Base-by-base conservation (phyloP, 2,113 vertebrate species). In the Forbesichthys agassizii region DNA sequence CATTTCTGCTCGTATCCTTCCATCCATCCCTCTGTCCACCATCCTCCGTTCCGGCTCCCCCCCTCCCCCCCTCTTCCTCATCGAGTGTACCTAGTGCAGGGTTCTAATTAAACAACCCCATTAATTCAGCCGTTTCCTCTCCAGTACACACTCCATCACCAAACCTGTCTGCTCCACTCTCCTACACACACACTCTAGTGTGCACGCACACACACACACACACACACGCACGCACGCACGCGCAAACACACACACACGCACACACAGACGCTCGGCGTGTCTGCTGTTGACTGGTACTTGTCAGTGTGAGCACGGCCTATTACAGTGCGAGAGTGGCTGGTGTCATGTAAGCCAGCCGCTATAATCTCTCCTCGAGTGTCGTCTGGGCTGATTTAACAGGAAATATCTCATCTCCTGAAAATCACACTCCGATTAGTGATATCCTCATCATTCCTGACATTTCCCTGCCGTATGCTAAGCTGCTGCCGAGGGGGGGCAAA, bases 81-180 rank as follows among this genome's bases (percentile, higher is more conserved):
- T 14, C 4, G 6, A 8, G 11, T 13, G 10, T 49, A 6, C 10
- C 9, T 13, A 18, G 27, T 18, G 27, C 61, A 27, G 13, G 33
- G n/a, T 67, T 9, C 64, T 81, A 75, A 84, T 81, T 71, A 81
- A 72, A 48, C 68, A 61, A 66, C 56, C 60, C 13, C 64, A 68
- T 61, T 77, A 68, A 81, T 83, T 83, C 81, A 61, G 27, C 65
- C n/a, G 51, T 61, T 75, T 77, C 67, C 62, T 56, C 54, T 68
- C 54, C 0, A 5, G 70, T 27, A 67, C 48, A 48, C 48, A 16
- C 64, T 75, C 59, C 61, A 73, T 64, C 72, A 84, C 73, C 1
- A 36, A 33, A 20, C 27, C 11, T 4, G n/a, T 51, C 46, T 46
- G 49, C 8, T 57, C 33, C 68, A 53, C 58, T 68, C 71, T 56